These are phyloP conservation scores for Meliscaeva auricollis DNA, from an alignment of 2,888 invertebrate genomes.

Conservation along the genomic window DNA sequence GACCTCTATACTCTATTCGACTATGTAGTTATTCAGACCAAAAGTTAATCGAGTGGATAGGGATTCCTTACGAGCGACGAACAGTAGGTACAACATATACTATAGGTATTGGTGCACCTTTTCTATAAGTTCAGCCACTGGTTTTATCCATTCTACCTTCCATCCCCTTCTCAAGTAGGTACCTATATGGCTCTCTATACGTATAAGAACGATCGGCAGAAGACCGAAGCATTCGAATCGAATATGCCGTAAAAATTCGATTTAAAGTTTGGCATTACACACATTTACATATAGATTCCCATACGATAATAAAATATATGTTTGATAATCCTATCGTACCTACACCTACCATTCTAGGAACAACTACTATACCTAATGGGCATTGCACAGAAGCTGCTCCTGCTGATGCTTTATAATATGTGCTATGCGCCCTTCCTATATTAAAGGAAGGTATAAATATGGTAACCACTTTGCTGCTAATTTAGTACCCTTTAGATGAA, in stretches of 20 bases:
- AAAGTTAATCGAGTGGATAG: constrained; percentile 61
- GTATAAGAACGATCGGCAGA: not conserved
- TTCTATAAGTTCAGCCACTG: constrained; percentile 44
- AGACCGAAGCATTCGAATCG: constrained; percentile 60
- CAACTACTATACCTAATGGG: constrained; percentile 55
- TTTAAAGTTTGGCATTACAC: constrained; percentile 71
- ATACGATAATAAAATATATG: constrained; percentile 68
- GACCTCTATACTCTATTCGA: constrained; percentile 36
- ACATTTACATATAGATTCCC: constrained; percentile 48
- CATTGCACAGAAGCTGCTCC: constrained; percentile 33
- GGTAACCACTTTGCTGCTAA: not conserved
- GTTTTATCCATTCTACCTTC: not conserved
- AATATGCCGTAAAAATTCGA: constrained; percentile 71
- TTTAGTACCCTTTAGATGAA: too few species aligned
- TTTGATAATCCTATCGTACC: constrained; percentile 60
- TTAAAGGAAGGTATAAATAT: not conserved
- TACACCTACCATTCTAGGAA: constrained; percentile 57
- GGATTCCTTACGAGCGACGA: constrained; percentile 54
- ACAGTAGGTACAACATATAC: not conserved
- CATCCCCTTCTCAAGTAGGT: not conserved
- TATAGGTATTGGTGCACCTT: constrained; percentile 30
- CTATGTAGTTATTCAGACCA: constrained; percentile 47
- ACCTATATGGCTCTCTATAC: not conserved
- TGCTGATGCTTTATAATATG: constrained; percentile 29
- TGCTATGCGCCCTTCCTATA: constrained; percentile 33